A percentile compares a stretch with the other conserved stretches of the same genome.
Conservation (phyloP, 2,113 vertebrate genomes). For the Trematocara zebra region DNA sequence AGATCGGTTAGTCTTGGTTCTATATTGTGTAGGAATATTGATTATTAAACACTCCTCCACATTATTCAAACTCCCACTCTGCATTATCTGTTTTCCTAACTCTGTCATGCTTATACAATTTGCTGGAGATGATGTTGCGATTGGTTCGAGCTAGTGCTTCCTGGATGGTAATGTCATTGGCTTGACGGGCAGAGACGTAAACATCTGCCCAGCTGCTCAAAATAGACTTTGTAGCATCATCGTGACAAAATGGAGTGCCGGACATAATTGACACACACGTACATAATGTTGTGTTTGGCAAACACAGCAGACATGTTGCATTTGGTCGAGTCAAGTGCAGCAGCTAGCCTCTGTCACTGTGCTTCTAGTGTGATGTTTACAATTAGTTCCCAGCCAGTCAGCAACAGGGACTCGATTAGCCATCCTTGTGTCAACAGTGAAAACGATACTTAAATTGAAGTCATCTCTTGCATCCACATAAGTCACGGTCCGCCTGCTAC, state of each 20-base stretch:
- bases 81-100: not conserved
- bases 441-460: conserved; percentile 21
- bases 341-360: not conserved
- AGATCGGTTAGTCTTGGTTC: not conserved
- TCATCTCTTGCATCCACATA: conserved; percentile 11
- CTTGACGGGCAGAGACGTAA: not conserved
- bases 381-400: not conserved
- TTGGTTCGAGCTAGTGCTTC: not conserved
- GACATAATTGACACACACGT: not conserved
- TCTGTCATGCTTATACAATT: not conserved
- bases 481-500: conserved; percentile 2
- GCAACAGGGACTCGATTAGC: not conserved
- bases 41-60: not conserved
- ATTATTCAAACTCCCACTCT: not conserved
- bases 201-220: not conserved
- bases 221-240: not conserved
- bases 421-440: conserved; percentile 9
- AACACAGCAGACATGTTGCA: not conserved
- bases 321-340: not conserved
- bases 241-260: not conserved
- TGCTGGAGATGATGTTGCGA: not conserved
- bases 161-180: not conserved
- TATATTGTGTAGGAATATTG: not conserved
- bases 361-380: not conserved
- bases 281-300: not conserved